Base-by-base conservation (phyloP, 1,140 invertebrate genomes). In the Latrodectus geometricus region DNA sequence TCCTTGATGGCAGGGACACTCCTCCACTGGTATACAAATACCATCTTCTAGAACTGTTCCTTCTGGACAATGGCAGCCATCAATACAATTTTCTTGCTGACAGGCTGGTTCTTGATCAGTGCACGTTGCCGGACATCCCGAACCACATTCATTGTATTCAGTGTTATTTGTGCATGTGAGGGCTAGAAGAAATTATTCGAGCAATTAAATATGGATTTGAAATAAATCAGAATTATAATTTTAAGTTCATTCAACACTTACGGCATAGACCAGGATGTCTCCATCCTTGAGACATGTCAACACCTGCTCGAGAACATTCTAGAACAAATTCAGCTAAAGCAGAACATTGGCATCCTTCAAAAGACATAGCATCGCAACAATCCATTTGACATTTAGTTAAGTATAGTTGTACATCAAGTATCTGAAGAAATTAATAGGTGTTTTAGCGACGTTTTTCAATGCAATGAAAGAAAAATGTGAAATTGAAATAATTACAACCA, bases 51-150 rank as follows among this genome's bases (percentile, higher is more conserved):
- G 91, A 0, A 96, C 93, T 0, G 93, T 94, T 0, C 95, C 95
- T 17, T 92, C 90, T 0, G 96, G 95, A 91, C 96, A 98, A 91
- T 95, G 96, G 90, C 96, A 98, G 9, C 96, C 96, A 90, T 97
- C 96, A 50, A 95, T 94, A 89, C 96, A 97, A n/a, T 91, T 68
- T 14, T 88, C 66, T 21, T 74, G 20, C 15, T 61, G 14, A 66
- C 74, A 79, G 68, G 73, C 61, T 21, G 83, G 88, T 48, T 88
- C 23, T 15, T 75, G 81, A 17, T 78, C 87, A 11, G 23, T 17
- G 50, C 88, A 88, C 49, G 88, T 88, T 5, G 87, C 23, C 15
- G 74, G 61, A 77, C 88, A 88, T 11, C 69, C 17, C 2, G 88
- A 68, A 21, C 69, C 88, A 65, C 88, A 88, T 72, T 88, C 76